Evolutionary conservation across 2,888 invertebrate genomes (phyloP).

Genomic region (Dinocampus coccinellae): DNA sequence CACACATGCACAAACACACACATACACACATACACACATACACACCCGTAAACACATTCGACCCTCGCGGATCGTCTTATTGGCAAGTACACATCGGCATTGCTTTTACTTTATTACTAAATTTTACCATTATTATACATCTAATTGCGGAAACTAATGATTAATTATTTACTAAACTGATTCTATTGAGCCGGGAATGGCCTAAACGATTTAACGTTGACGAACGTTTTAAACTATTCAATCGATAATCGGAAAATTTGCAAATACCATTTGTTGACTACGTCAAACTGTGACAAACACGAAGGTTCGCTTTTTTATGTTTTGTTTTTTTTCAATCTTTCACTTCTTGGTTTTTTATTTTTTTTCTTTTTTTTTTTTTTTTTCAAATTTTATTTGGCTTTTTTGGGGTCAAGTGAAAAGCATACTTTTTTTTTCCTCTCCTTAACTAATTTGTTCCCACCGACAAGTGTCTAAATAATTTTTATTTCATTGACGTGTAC

Average conservation of each 20-base stretch:
- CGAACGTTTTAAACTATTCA: not conserved
- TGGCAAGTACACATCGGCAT: constrained; percentile 12
- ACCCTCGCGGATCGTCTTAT: constrained; percentile 24
- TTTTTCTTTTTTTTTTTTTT: not conserved
- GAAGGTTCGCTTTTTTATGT: not conserved
- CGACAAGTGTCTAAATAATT: not conserved
- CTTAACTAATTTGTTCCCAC: not conserved
- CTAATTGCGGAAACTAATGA: not conserved
- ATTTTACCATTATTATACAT: not conserved
- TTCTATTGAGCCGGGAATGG: not conserved
- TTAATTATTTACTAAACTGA: constrained; percentile 1
- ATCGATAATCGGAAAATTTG: not conserved
- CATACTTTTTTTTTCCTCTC: not conserved
- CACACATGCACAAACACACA: not conserved
- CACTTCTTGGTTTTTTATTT: not conserved
- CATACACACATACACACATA: too few species aligned
- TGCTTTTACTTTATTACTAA: constrained; percentile 19
- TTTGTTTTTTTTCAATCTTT: not conserved
- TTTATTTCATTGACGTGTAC: not conserved
- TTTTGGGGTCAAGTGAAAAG: not conserved
- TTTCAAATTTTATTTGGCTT: not conserved
- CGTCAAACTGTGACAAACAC: not conserved
- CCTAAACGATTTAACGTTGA: not conserved
- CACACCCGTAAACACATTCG: constrained; percentile 14
- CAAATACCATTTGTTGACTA: not conserved